Conservation (phyloP, 2,888 invertebrate species). For the Dorcus hopei region DNA sequence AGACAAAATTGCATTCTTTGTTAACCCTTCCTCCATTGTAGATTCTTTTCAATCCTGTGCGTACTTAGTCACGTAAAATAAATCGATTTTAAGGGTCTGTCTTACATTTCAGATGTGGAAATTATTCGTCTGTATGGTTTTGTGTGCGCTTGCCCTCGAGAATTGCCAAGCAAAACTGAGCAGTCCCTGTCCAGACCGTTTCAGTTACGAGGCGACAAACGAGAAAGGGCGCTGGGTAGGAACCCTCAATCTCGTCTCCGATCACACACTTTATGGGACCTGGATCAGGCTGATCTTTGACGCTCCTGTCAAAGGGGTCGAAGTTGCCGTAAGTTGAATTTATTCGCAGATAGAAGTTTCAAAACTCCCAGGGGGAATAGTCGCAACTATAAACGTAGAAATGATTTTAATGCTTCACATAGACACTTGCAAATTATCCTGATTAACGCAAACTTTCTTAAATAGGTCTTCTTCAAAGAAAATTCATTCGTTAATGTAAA, state of each 20-base stretch:
- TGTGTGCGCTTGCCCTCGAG: background rate
- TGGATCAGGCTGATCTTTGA: constrained; percentile 37
- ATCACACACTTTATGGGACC: constrained; percentile 33
- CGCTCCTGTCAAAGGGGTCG: constrained; percentile 21
- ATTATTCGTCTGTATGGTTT: background rate
- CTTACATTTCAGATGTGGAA: constrained; percentile 10
- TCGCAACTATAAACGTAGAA: background rate
- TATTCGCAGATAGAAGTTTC: background rate
- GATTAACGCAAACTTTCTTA: no score
- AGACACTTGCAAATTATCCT: no score
- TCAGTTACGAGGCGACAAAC: constrained; percentile 29
- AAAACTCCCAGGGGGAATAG: no score
- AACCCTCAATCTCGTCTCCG: constrained; percentile 28
- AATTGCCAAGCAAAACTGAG: background rate
- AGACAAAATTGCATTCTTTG: no score
- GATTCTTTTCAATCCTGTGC: no score
- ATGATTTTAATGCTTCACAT: background rate
- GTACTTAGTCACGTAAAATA: no score
- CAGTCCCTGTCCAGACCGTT: constrained; percentile 36
- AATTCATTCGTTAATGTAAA: no score
- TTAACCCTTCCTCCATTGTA: no score
- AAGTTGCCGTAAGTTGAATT: constrained; percentile 28
- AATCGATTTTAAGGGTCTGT: no score
- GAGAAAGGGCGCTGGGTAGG: constrained; percentile 30
- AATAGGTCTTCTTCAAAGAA: no score